phyloP scores from a whole-genome alignment of 1,140 invertebrate species.

The Philotrypesis tridentata region DNA sequence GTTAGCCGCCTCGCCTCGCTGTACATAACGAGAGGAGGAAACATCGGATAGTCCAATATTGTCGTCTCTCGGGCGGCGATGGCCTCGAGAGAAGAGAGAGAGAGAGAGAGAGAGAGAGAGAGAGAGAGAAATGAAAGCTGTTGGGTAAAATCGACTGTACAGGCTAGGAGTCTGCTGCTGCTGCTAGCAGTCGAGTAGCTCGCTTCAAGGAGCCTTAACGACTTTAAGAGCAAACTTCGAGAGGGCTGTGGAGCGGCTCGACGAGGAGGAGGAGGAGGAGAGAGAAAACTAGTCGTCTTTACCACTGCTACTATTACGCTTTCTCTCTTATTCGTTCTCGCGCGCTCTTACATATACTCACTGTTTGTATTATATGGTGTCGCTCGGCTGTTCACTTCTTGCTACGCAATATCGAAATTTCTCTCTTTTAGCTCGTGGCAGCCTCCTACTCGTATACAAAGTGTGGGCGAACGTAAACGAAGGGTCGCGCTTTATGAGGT shows the following conservation, averaged over 20 bases:
- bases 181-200: conserved; percentile 18
- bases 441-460: no score
- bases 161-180: background rate
- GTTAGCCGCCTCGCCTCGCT: background rate
- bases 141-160: background rate
- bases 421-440: background rate
- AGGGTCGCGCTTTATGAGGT: no score
- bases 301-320: background rate
- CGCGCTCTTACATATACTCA: no score
- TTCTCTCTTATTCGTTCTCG: background rate
- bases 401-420: no score
- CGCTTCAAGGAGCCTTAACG: conserved; percentile 28
- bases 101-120: background rate
- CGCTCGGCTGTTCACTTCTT: no score
- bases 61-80: background rate
- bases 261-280: background rate
- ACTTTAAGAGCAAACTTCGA: conserved; percentile 39
- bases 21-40: no score
- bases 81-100: background rate
- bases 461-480: no score
- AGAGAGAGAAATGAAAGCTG: background rate
- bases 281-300: conserved; percentile 18
- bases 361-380: no score
- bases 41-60: conserved; percentile 22
- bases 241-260: conserved; percentile 21